phyloP scores from a whole-genome alignment of 2,888 invertebrate species.

The Scrobipalpa costella region DNA sequence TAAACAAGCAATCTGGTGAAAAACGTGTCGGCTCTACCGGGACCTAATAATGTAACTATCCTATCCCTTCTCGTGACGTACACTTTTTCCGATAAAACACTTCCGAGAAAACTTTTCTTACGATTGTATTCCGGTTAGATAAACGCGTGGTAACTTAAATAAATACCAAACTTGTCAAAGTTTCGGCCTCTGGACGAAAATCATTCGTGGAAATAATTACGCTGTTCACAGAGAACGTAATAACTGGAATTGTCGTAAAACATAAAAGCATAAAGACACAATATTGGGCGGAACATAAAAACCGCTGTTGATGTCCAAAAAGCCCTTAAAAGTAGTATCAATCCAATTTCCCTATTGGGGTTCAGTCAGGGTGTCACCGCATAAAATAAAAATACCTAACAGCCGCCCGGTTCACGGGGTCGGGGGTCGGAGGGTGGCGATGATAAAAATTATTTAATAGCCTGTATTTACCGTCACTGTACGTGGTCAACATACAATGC shows the following conservation, averaged over 20 bases:
- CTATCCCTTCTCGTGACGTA: not conserved
- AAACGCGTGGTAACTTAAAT: not conserved
- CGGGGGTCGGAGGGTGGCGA: slow-evolving; percentile 44
- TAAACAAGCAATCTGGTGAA: slow-evolving; percentile 20
- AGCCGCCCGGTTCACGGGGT: slow-evolving; percentile 51
- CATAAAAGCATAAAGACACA: slow-evolving; percentile 65
- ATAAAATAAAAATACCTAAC: slow-evolving; percentile 77
- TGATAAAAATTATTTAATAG: slow-evolving; percentile 74
- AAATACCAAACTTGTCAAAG: not conserved
- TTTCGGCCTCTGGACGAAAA: not conserved
- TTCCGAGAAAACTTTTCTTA: not conserved
- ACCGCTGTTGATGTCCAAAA: slow-evolving; percentile 70
- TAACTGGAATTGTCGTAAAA: slow-evolving; percentile 61
- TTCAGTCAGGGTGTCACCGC: slow-evolving; percentile 71
- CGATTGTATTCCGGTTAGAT: not conserved
- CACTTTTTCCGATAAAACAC: slow-evolving; percentile 19
- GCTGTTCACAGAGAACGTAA: slow-evolving; percentile 37
- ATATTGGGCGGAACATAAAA: slow-evolving; percentile 71
- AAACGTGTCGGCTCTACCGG: slow-evolving; percentile 19
- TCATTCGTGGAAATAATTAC: slow-evolving; percentile 31
- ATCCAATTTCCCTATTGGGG: slow-evolving; percentile 78
- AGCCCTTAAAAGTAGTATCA: slow-evolving; percentile 77
- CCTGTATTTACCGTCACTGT: slow-evolving; percentile 63
- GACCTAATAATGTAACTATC: slow-evolving; percentile 19
- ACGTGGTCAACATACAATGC: slow-evolving; percentile 22